phyloP scores from a whole-genome alignment of 2,113 vertebrate genomes.

The Panthera tigris region DNA sequence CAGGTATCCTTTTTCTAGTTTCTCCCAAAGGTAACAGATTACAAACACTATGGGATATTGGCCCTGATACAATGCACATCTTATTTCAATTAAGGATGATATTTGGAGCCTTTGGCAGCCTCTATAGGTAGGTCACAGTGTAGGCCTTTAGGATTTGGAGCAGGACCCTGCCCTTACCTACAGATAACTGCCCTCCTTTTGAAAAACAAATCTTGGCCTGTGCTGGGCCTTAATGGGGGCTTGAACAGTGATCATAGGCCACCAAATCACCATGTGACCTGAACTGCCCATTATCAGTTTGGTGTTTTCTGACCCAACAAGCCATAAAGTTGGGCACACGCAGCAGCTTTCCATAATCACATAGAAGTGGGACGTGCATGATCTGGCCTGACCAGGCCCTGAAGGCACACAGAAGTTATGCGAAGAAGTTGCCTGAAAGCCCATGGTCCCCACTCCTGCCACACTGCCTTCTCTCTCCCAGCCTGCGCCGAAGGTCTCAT shows the following conservation, averaged over 20 bases:
- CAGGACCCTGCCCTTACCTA: neutral
- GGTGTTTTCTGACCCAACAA: neutral
- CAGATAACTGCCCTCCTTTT: neutral
- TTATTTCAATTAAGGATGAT: neutral
- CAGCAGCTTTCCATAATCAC: neutral
- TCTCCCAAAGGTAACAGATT: neutral
- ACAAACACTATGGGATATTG: neutral
- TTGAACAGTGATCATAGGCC: neutral
- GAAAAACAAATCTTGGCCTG: neutral
- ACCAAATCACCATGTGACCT: neutral
- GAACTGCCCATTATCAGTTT: neutral
- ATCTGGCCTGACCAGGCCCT: neutral
- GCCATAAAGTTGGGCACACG: neutral
- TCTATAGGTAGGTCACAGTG: neutral
- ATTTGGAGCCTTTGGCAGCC: neutral
- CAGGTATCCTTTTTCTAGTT: neutral
- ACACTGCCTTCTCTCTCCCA: neutral
- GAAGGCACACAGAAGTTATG: neutral
- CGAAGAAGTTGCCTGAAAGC: neutral
- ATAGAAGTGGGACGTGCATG: neutral
- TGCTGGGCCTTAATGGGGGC: neutral
- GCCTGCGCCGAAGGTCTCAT: neutral
- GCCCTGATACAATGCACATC: neutral
- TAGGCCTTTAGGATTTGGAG: neutral
- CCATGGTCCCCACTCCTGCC: neutral